A percentile compares a stretch with the other conserved stretches of the same genome.
Conservation (phyloP, 2,797 vertebrate genomes). For the Serranus cabrilla region DNA sequence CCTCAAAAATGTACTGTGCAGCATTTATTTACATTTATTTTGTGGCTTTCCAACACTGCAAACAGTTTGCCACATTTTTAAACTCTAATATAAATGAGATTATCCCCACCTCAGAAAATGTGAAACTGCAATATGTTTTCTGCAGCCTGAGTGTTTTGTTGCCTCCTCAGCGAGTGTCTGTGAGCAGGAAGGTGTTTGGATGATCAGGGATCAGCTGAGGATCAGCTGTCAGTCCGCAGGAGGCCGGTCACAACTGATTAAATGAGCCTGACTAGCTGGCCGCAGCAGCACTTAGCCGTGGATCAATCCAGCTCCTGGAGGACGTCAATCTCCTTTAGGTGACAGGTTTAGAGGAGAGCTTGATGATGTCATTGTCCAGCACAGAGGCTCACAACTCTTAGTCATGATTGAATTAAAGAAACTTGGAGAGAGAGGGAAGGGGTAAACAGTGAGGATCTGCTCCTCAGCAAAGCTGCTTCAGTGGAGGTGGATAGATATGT, state of each 20-base stretch:
- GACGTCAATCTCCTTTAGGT: slow-evolving; percentile 65
- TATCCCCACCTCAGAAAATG: neutral
- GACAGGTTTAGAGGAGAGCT: slow-evolving; percentile 63
- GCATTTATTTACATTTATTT: neutral
- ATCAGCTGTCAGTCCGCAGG: slow-evolving; percentile 48
- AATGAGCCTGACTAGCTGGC: slow-evolving; percentile 47
- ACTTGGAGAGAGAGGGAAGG: neutral
- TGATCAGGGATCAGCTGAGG: slow-evolving; percentile 58
- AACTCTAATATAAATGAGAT: neutral
- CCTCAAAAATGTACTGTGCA: neutral
- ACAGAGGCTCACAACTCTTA: slow-evolving; percentile 39
- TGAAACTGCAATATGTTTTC: neutral
- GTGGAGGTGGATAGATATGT: neutral
- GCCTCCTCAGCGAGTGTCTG: slow-evolving; percentile 3
- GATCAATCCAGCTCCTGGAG: slow-evolving; percentile 51
- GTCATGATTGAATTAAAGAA: slow-evolving; percentile 49
- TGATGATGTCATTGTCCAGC: slow-evolving; percentile 49
- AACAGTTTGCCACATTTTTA: neutral
- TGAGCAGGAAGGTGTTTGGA: slow-evolving; percentile 42
- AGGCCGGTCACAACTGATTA: slow-evolving; percentile 56
- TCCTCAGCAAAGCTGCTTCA: neutral
- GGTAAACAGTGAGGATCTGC: neutral
- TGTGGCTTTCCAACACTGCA: neutral
- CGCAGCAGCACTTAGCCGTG: slow-evolving; percentile 55
- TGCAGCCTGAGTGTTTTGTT: neutral